Evolutionary conservation across 2,113 vertebrate genomes (phyloP), one percentile per base, ranked within the genome.

Genomic region (Rhinogobius similis): DNA sequence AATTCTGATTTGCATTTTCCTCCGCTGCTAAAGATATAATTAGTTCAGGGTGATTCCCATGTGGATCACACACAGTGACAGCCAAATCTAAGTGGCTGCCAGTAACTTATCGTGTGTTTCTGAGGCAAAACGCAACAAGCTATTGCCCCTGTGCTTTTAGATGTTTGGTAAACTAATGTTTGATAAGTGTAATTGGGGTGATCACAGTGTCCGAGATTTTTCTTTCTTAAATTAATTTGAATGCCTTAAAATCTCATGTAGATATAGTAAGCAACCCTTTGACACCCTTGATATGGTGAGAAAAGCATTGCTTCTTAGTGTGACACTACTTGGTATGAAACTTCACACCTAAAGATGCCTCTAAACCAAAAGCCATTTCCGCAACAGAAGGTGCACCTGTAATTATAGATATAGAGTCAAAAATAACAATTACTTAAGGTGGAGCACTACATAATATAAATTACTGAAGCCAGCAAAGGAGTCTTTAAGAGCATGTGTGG

Each of bases 1-100:
- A 93, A 93, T 91, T 93, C 90, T 91, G 91, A 93, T 94, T 92
- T 93, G 92, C 92, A 94, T 93, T 93, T 92, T 90, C 86, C 90
- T 88, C 89, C 46, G 81, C 91, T 92, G 90, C 91, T 93, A 91
- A 92, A 92, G 89, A 91, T 93, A 93, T 93, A 93, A 94, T 93
- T 92, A 93, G 92, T 93, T 94, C 88, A 91, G 92, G 92, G 93
- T 89, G 91, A 93, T 93, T 93, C 92, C 91, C 91, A 90, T 89
- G 91, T 92, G 92, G 78, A 91, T 88, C 91, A 92, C 87, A 90
- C 91, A 92, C 87, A 90, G 83, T 92, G 91, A 91, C 92, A 92
- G 91, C 81, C 86, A 92, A 91, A 92, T 92, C 90, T 89, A 88
- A 87, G 83, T 90, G 83, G 87, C 84, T 91, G 89, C 88, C 88